Evolutionary conservation across 2,797 vertebrate species (phyloP).

Genomic region (Chelonia mydas): DNA sequence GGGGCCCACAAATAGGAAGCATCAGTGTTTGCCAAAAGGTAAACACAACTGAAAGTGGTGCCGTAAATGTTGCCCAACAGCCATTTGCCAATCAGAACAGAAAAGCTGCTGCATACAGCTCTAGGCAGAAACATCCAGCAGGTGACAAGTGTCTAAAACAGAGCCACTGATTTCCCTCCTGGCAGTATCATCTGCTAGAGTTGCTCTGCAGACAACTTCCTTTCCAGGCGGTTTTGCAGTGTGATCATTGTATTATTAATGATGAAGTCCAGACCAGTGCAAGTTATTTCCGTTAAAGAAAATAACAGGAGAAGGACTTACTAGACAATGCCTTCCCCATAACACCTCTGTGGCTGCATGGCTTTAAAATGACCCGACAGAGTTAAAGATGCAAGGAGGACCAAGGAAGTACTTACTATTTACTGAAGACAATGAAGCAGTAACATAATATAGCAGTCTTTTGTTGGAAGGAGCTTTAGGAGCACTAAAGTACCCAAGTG

Average conservation of each 20-base stretch:
- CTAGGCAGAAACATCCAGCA: neutral
- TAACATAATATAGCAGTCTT: neutral
- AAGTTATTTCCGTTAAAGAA: neutral
- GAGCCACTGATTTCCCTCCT: fast-evolving
- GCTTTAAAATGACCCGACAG: neutral
- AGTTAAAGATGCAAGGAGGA: neutral
- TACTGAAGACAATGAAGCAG: neutral
- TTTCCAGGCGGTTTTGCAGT: neutral
- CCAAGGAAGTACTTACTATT: neutral
- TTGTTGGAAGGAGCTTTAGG: neutral
- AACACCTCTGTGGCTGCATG: neutral
- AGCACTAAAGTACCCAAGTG: neutral
- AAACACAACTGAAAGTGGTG: neutral
- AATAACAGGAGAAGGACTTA: neutral
- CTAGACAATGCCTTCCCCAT: neutral
- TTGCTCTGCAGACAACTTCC: neutral
- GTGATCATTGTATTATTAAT: neutral
- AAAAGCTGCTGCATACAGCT: neutral
- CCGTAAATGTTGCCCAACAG: neutral
- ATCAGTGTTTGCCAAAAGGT: neutral
- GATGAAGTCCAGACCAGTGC: neutral
- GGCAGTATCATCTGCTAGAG: neutral
- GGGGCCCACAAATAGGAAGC: neutral
- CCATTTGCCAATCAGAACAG: neutral
- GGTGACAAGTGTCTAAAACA: neutral